Evolutionary conservation across 2,888 invertebrate species (phyloP).

Genomic region (Tipula vernalis): DNA sequence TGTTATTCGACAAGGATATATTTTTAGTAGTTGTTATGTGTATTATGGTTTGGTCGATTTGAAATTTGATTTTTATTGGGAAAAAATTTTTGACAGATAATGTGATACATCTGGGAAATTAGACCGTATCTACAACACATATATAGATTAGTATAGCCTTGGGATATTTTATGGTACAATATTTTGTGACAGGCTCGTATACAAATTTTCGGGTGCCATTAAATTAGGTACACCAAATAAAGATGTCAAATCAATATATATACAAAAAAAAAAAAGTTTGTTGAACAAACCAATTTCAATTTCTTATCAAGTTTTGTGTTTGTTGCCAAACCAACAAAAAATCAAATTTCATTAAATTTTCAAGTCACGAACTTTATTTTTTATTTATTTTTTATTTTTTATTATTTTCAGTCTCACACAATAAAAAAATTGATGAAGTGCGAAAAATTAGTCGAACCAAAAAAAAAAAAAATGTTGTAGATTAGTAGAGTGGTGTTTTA

Average conservation of each 20-base stretch:
- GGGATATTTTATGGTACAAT: background rate
- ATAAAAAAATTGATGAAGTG: slow-evolving; percentile 4
- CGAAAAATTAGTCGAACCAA: background rate
- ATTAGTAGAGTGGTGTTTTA: background rate
- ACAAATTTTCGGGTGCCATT: background rate
- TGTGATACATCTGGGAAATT: slow-evolving; percentile 4
- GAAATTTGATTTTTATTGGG: background rate
- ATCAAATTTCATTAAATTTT: background rate
- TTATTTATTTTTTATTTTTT: background rate
- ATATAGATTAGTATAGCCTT: background rate
- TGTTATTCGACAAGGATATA: background rate
- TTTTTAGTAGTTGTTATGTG: background rate
- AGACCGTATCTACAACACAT: background rate
- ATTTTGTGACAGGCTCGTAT: background rate
- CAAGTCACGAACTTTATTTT: background rate
- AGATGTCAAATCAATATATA: background rate
- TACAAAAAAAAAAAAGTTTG: background rate
- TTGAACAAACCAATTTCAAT: background rate
- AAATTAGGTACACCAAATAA: background rate
- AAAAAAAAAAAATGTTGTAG: background rate
- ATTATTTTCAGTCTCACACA: background rate
- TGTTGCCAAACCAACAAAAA: background rate
- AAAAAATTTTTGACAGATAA: background rate
- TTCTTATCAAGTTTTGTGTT: background rate
- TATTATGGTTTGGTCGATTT: background rate